Evolutionary conservation across 2,797 vertebrate genomes (phyloP).

Genomic region (Centroberyx gerrardi): DNA sequence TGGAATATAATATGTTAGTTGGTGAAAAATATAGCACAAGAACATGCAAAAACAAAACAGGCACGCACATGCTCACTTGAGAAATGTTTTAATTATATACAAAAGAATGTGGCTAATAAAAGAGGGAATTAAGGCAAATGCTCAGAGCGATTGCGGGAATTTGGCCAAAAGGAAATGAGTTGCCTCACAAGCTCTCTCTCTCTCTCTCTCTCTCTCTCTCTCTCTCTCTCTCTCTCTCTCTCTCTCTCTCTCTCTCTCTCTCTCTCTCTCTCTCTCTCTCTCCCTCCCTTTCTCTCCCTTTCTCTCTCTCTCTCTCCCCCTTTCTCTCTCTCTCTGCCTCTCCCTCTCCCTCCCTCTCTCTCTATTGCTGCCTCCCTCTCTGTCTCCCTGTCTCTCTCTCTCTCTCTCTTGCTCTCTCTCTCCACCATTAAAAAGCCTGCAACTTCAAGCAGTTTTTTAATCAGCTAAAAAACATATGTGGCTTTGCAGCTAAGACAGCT

Average conservation of each 20-base stretch:
- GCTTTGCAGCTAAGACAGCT: slow-evolving; percentile 99
- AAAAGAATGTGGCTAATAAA: slow-evolving; percentile 88
- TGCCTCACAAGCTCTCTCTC: slow-evolving; percentile 84
- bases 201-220: slow-evolving; percentile 60
- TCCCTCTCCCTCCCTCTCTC: slow-evolving; percentile 55
- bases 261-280: slow-evolving; percentile 60
- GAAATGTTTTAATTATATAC: slow-evolving; percentile 90
- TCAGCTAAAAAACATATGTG: slow-evolving; percentile 99
- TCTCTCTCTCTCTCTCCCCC: slow-evolving; percentile 67
- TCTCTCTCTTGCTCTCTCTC: slow-evolving; percentile 63
- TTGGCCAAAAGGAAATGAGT: slow-evolving; percentile 95
- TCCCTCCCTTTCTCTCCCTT: slow-evolving; percentile 67
- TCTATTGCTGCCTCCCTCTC: slow-evolving; percentile 55
- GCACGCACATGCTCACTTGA: slow-evolving; percentile 83
- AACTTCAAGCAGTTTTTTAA: slow-evolving; percentile 99
- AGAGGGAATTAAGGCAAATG: slow-evolving; percentile 92
- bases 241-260: slow-evolving; percentile 59
- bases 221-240: slow-evolving; percentile 34
- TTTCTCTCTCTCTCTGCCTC: slow-evolving; percentile 43
- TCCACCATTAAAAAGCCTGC: slow-evolving; percentile 91
- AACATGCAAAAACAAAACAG: slow-evolving; percentile 74
- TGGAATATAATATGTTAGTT: slow-evolving; percentile 70
- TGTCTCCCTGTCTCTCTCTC: slow-evolving; percentile 70
- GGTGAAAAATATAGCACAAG: slow-evolving; percentile 67
- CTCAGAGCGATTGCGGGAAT: slow-evolving; percentile 93